Conservation (phyloP, 2,113 vertebrate species). For the human region GRCh38 chr11:38750501-38751000, state of each 20-base stretch:
- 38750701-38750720: background rate
- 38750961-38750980: background rate
- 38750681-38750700: background rate
- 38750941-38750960: background rate
- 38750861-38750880: background rate
- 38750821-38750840: background rate
- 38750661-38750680: background rate
- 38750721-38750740: background rate
- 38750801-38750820: background rate
- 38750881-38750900: background rate
- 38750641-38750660: background rate
- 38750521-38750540: background rate
- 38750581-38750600: background rate
- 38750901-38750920: background rate
- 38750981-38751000: background rate
- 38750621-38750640: background rate
- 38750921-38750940: background rate
- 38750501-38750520: background rate
- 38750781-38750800: background rate
- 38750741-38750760: background rate
- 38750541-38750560: background rate
- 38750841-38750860: background rate
- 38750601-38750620: background rate
- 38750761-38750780: background rate
- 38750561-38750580: background rate